Evolutionary conservation across 2,888 invertebrate species (phyloP).

Genomic region (Chironomus tentans): DNA sequence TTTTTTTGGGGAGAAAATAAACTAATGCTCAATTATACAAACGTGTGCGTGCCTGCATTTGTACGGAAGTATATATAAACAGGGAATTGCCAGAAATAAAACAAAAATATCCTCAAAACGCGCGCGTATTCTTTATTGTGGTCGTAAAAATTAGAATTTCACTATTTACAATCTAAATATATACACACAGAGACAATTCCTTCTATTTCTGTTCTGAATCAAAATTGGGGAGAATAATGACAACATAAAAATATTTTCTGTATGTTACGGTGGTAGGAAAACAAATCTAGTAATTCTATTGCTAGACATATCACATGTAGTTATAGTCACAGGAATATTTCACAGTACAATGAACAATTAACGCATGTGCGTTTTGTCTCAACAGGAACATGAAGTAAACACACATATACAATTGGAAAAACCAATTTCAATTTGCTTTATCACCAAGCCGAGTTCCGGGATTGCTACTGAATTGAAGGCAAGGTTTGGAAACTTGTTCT

Average conservation of each 20-base stretch:
- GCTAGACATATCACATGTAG: too few relatives aligned
- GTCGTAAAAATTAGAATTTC: background rate
- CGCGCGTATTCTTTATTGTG: background rate
- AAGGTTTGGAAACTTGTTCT: background rate
- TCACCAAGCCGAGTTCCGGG: background rate
- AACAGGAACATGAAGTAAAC: background rate
- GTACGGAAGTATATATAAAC: background rate
- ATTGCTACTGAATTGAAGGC: background rate
- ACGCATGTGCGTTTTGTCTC: conserved; percentile 23
- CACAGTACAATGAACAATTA: conserved; percentile 24
- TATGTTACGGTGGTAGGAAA: background rate
- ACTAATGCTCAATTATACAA: background rate
- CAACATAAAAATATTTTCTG: background rate
- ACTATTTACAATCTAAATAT: background rate
- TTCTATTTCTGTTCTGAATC: background rate
- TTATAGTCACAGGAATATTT: background rate
- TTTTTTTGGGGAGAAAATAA: background rate
- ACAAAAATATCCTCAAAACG: background rate
- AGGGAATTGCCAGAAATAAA: background rate
- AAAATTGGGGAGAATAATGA: background rate
- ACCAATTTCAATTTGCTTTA: background rate
- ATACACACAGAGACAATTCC: too few relatives aligned
- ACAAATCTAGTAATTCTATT: background rate
- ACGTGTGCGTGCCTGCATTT: background rate
- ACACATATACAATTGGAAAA: background rate